Evolutionary conservation across 1,140 invertebrate species (phyloP), one percentile per base, ranked within the genome.

Genomic region (Tetragonula clypearis): DNA sequence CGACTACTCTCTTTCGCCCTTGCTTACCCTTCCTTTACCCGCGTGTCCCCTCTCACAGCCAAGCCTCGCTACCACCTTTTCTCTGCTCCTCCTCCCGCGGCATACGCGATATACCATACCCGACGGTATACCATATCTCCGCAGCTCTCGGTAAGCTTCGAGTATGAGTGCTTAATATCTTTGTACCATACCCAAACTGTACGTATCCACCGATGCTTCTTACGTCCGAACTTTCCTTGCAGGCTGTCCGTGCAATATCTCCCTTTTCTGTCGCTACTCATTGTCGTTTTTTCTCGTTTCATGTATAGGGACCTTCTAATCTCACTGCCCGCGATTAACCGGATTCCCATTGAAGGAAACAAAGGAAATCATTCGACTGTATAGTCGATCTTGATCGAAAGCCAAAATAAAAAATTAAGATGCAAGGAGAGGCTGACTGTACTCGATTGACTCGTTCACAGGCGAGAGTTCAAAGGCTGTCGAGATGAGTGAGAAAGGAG

Each of bases 361-460:
- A 23, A n/a, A 14, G 23, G 60, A 62, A n/a, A 62, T 23, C 60
- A 11, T n/a, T 62, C 14, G 60, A 4, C 23, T 21, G 26, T 30
- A 35, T 68, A 2, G 9, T 19, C 17, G 66, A 26, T 26, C n/a
- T 17, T 8, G 2, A n/a, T 11, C 62, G 68, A 23, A 60, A 26
- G 41, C 41, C 53, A 11, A 17, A 65, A 23, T 41, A 56, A 56
- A 30, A 72, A 86, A 82, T 78, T 85, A 79, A 82, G 82, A 73
- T 65, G 55, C 14, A 21, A 30, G 55, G 41, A 62, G 17, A 56
- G 72, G 84, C 8, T 9, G 65, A 60, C 17, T 26, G 12, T 62
- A 60, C 72, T 72, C 90, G 92, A 94, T 94, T 94, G 94, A 94
- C 93, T 93, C 91, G 93, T 94, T 92, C 30, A 93, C 92, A 93